Conservation (phyloP, 2,797 vertebrate species). For the Pangasius djambal region DNA sequence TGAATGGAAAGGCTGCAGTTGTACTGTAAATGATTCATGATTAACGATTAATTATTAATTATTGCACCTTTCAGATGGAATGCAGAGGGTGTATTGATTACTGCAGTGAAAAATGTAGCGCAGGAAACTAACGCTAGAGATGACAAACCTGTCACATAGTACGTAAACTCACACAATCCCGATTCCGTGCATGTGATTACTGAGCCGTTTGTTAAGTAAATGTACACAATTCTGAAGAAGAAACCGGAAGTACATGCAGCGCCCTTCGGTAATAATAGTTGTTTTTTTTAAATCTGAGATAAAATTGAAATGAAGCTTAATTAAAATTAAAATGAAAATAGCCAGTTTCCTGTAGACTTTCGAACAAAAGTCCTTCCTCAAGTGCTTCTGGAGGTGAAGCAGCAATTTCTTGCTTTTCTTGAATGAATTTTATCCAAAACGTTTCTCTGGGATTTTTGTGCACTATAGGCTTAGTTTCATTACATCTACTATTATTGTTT, state of each 20-base stretch:
- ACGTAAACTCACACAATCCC: not conserved
- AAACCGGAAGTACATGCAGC: not conserved
- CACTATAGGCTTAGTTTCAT: too few species aligned
- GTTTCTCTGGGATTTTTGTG: not conserved
- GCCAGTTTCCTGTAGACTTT: not conserved
- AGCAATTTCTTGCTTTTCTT: not conserved
- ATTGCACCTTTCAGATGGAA: not conserved
- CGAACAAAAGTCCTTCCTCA: not conserved
- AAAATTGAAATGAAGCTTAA: not conserved
- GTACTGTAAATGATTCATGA: slow-evolving; percentile 56
- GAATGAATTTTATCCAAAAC: not conserved
- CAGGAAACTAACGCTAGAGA: not conserved
- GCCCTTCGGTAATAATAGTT: not conserved
- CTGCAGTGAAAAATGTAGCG: not conserved
- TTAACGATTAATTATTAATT: slow-evolving; percentile 14
- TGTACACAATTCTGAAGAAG: not conserved
- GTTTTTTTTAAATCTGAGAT: not conserved
- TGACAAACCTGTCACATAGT: slow-evolving; percentile 4
- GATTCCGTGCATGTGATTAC: not conserved
- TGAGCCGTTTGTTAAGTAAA: not conserved
- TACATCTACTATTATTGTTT: not conserved
- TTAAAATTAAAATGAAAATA: not conserved
- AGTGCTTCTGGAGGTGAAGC: not conserved
- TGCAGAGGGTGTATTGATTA: not conserved
- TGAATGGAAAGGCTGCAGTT: slow-evolving; percentile 56